Percentiles rank a stretch among this genome's conserved stretches.
These are phyloP conservation scores for Philaethria dido DNA, from an alignment of 2,888 invertebrate genomes.

Conservation along the genomic window DNA sequence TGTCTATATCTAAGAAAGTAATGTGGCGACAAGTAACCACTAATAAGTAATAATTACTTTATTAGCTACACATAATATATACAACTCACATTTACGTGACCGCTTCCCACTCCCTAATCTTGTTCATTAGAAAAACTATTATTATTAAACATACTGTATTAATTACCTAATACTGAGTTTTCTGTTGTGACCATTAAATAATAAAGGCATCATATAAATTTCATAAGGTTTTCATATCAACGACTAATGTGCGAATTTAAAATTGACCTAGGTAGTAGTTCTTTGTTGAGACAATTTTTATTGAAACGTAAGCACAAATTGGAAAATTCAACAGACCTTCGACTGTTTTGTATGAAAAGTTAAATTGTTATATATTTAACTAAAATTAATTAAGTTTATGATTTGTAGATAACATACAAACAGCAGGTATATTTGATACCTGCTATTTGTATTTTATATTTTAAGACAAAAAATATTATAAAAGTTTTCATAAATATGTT, in stretches of 20 bases:
- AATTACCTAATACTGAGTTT: conserved; percentile 3
- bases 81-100: conserved; percentile 64
- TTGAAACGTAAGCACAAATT: no score
- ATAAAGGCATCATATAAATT: background rate
- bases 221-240: conserved; percentile 7
- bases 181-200: background rate
- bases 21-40: conserved; percentile 59
- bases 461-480: no score
- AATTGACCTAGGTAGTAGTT: no score
- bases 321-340: no score
- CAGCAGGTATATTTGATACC: no score
- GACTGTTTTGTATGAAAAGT: no score
- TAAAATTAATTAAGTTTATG: no score
- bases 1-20: conserved; percentile 55
- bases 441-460: no score
- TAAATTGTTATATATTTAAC: no score
- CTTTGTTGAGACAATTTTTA: no score
- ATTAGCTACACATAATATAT: conserved; percentile 64
- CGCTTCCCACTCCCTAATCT: conserved; percentile 54
- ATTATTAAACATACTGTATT: background rate
- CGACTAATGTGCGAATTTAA: background rate
- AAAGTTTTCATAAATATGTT: no score
- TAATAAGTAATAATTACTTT: conserved; percentile 52
- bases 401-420: no score
- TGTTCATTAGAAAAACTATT: conserved; percentile 3